These are phyloP conservation scores for Syritta pipiens DNA, from an alignment of 2,888 invertebrate species.

Conservation along the genomic window DNA sequence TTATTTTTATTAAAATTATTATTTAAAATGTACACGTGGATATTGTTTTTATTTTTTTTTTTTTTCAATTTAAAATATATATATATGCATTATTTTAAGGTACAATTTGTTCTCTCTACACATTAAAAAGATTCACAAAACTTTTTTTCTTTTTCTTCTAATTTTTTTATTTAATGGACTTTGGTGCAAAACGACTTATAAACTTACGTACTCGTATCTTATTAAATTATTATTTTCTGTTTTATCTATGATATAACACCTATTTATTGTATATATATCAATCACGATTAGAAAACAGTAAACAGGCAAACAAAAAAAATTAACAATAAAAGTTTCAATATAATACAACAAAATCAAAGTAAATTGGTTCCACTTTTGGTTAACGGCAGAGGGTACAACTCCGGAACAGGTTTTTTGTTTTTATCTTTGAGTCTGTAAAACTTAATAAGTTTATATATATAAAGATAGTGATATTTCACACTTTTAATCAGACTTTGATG, in stretches of 20 bases:
- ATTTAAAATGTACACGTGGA: slow-evolving; percentile 37
- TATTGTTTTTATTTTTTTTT: slow-evolving; percentile 14
- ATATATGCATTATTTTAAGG: slow-evolving; percentile 41
- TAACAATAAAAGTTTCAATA: background rate
- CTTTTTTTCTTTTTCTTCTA: no score
- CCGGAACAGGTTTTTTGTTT: slow-evolving; percentile 6
- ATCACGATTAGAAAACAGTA: slow-evolving; percentile 38
- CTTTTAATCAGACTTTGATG: slow-evolving; percentile 42
- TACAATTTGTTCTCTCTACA: slow-evolving; percentile 48
- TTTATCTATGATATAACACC: slow-evolving; percentile 48
- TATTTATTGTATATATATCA: no score
- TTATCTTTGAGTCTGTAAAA: background rate
- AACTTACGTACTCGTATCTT: slow-evolving; percentile 37
- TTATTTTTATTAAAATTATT: slow-evolving; percentile 16
- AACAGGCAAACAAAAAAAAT: slow-evolving; percentile 3
- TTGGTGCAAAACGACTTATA: slow-evolving; percentile 59
- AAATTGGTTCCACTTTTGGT: slow-evolving; percentile 51
- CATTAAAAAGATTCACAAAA: slow-evolving; percentile 51
- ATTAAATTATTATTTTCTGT: slow-evolving; percentile 16
- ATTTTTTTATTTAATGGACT: slow-evolving; percentile 39
- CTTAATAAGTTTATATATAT: slow-evolving; percentile 24
- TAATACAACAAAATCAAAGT: slow-evolving; percentile 15
- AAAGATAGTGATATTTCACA: slow-evolving; percentile 1
- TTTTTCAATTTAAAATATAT: slow-evolving; percentile 5
- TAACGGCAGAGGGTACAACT: slow-evolving; percentile 50